These are phyloP conservation scores for Mesorhabditis belari DNA, from an alignment of 2,888 invertebrate genomes.

Conservation along the genomic window DNA sequence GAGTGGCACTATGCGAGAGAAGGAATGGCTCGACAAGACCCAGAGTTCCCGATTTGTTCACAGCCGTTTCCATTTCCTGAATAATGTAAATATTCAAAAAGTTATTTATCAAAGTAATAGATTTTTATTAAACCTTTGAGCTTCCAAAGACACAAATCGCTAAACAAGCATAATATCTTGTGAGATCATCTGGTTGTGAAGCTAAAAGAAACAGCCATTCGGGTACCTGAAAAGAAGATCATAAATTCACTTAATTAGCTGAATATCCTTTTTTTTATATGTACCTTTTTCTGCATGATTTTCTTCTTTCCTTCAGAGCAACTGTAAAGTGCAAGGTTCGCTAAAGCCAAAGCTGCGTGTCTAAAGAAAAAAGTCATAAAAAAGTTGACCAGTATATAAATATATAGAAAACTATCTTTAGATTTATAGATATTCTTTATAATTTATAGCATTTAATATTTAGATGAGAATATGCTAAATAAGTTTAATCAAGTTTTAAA, in stretches of 20 bases:
- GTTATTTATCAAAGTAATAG: background rate
- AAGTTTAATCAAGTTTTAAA: no score
- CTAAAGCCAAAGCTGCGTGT: constrained; percentile 91
- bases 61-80: constrained; percentile 89
- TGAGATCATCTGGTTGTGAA: constrained; percentile 76
- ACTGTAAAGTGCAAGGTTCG: constrained; percentile 86
- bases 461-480: no score
- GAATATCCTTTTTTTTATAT: background rate
- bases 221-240: constrained; percentile 45
- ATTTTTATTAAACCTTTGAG: constrained; percentile 21
- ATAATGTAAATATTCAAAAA: background rate
- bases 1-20: constrained; percentile 82
- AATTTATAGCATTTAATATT: no score
- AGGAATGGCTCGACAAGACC: constrained; percentile 94
- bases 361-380: no score
- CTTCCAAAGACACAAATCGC: constrained; percentile 73
- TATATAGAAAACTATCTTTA: no score
- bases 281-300: constrained; percentile 56
- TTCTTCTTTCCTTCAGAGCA: constrained; percentile 57
- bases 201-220: constrained; percentile 92
- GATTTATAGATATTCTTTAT: no score
- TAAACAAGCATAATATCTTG: constrained; percentile 94
- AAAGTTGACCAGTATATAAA: no score
- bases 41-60: constrained; percentile 88
- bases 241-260: background rate